Base-by-base conservation (phyloP, 2,113 vertebrate species). In the Podiceps cristatus region DNA sequence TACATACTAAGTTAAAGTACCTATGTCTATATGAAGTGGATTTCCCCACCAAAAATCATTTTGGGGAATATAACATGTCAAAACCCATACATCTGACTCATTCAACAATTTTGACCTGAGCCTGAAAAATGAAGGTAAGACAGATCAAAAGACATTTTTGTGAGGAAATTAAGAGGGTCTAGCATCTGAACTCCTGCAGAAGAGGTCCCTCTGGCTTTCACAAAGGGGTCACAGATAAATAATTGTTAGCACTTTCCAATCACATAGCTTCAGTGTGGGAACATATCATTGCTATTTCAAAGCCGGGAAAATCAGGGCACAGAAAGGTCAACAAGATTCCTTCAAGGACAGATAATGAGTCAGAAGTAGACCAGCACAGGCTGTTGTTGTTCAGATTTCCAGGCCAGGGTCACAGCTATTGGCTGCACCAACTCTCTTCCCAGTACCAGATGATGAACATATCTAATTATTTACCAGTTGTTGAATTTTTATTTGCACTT, bases 281-380 rank as follows among this genome's bases (percentile, higher is more conserved):
- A 87, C 24, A 7, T 14, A 69, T 9, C 7, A 59, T 28, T 87
- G 59, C 90, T 90, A 63, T 55, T 72, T 73, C 62, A 87, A 87
- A 91, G 66, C 45, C 87, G 77, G 62, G 91, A 89, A 91, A 96
- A 87, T 29, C 74, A 82, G 49, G 10, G 56, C 62, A 62, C 1
- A 11, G 58, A 18, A 44, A 79, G 22, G 76, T 56, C 91, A 91
- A 64, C 80, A 64, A 3, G 31, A 86, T 58, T 73, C 64, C 89
- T 75, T 79, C 81, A 96, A 96, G 87, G 93, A 73, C 85, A 94
- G 90, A 89, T 86, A 92, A 72, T 53, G 64, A 94, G 40, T 31
- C 71, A 86, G 66, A 88, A 27, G 75, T 55, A 42, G 59, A 71
- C 3, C 42, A 84, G 75, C 49, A 77, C 42, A 42, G 72, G 49